Percentiles rank a stretch among this genome's conserved stretches.
These are phyloP conservation scores for Patella caerulea DNA, from an alignment of 2,888 invertebrate species.

Conservation along the genomic window DNA sequence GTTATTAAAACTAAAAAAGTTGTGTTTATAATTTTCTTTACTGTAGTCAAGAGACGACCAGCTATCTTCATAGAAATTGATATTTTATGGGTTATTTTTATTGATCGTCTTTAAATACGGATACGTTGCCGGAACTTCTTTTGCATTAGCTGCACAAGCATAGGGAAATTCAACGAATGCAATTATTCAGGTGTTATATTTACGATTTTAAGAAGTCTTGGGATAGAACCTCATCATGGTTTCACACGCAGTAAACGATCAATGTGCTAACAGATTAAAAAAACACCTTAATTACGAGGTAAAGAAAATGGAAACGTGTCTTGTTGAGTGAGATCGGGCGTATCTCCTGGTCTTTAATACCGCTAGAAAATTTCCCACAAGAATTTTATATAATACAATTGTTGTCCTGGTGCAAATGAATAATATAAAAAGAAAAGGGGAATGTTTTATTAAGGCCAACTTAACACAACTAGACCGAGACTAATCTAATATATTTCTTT, in stretches of 20 bases:
- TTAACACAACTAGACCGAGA: too few relatives aligned
- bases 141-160: background rate
- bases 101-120: background rate
- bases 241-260: slow-evolving; percentile 7
- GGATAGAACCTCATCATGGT: background rate
- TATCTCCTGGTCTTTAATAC: background rate
- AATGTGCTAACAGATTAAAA: background rate
- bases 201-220: background rate
- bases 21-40: slow-evolving; percentile 4
- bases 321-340: background rate
- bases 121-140: background rate
- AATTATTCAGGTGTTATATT: background rate
- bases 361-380: background rate
- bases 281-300: background rate
- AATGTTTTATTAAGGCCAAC: too few relatives aligned
- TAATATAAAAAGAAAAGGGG: too few relatives aligned
- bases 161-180: background rate
- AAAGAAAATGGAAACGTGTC: slow-evolving; percentile 1
- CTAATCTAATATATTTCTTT: too few relatives aligned
- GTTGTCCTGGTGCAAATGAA: too few relatives aligned
- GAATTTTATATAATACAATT: background rate
- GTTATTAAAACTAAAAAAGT: background rate
- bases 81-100: background rate
- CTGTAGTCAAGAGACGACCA: background rate
- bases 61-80: background rate